These are phyloP conservation scores for Timema cristinae DNA, from an alignment of 2,888 invertebrate species.

Conservation along the genomic window DNA sequence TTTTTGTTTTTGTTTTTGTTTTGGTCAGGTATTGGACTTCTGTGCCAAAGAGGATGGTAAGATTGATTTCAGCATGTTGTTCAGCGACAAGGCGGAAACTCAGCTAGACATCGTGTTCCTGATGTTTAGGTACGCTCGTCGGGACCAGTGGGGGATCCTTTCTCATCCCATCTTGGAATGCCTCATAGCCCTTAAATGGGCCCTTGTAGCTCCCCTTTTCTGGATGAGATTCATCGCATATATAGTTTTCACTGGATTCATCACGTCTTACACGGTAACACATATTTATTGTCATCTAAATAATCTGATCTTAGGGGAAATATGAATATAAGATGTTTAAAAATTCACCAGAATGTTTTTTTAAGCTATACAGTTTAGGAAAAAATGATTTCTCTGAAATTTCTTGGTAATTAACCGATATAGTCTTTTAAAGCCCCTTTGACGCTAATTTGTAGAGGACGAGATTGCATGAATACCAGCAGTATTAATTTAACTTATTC, in stretches of 20 bases:
- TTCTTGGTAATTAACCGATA: too few species aligned
- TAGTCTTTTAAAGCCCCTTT: too few species aligned
- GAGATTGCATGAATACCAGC: too few species aligned
- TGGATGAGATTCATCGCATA: slow-evolving; percentile 8
- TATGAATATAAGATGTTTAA: too few species aligned
- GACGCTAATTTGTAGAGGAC: too few species aligned
- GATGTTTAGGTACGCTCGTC: slow-evolving; percentile 2
- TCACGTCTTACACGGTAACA: slow-evolving; percentile 2
- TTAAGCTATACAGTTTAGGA: too few species aligned
- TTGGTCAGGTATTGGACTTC: slow-evolving; percentile 8
- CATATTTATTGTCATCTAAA: too few species aligned
- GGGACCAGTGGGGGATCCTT: slow-evolving; percentile 2
- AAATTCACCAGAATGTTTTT: too few species aligned
- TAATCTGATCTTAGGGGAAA: too few species aligned
- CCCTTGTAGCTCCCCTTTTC: slow-evolving; percentile 8
- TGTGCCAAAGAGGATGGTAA: slow-evolving; percentile 1
- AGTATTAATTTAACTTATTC: too few species aligned
- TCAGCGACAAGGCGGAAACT: background rate
- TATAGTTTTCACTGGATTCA: background rate
- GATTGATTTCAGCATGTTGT: background rate
- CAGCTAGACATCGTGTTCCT: slow-evolving; percentile 5
- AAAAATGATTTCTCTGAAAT: too few species aligned
- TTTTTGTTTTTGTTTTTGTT: too few species aligned
- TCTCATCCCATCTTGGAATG: slow-evolving; percentile 9
- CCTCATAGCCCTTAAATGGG: slow-evolving; percentile 10